These are phyloP conservation scores for Arrhamphus sclerolepis DNA, from an alignment of 2,797 vertebrate genomes.

Conservation along the genomic window DNA sequence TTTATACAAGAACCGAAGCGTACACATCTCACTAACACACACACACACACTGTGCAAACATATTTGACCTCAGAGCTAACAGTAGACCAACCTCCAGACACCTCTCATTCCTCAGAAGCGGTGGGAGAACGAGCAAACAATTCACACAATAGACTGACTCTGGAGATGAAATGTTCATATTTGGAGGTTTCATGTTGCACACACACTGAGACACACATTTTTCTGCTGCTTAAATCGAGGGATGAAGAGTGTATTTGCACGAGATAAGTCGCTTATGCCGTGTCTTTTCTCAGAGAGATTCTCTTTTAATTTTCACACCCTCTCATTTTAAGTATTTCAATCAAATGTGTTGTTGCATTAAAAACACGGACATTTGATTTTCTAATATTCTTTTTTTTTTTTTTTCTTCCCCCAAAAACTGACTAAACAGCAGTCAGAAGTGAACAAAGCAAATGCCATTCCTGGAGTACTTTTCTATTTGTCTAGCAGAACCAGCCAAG, in stretches of 20 bases:
- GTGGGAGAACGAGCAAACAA: slow-evolving; percentile 63
- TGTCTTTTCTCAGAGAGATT: not conserved
- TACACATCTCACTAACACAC: slow-evolving; percentile 32
- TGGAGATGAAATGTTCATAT: slow-evolving; percentile 58
- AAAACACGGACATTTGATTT: too few relatives aligned
- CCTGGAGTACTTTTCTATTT: slow-evolving; percentile 33
- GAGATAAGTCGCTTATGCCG: slow-evolving; percentile 5
- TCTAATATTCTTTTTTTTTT: too few relatives aligned
- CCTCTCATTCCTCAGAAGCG: slow-evolving; percentile 52
- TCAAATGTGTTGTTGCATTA: slow-evolving; percentile 1
- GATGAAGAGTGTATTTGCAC: slow-evolving; percentile 19
- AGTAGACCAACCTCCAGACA: slow-evolving; percentile 61
- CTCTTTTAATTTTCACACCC: not conserved
- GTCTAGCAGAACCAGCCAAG: slow-evolving; percentile 42
- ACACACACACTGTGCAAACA: slow-evolving; percentile 65
- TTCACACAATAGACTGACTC: slow-evolving; percentile 62
- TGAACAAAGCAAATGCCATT: slow-evolving; percentile 25
- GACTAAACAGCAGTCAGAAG: too few relatives aligned
- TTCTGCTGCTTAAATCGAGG: slow-evolving; percentile 3
- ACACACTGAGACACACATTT: slow-evolving; percentile 3
- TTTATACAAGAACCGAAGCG: slow-evolving; percentile 21
- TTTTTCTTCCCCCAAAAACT: too few relatives aligned
- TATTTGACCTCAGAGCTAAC: slow-evolving; percentile 65
- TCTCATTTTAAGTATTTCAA: slow-evolving; percentile 8
- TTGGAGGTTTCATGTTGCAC: slow-evolving; percentile 24